Percentiles rank a stretch among this genome's conserved stretches.
phyloP scores from a whole-genome alignment of 1,140 invertebrate genomes.

The Rhynchophorus ferrugineus region DNA sequence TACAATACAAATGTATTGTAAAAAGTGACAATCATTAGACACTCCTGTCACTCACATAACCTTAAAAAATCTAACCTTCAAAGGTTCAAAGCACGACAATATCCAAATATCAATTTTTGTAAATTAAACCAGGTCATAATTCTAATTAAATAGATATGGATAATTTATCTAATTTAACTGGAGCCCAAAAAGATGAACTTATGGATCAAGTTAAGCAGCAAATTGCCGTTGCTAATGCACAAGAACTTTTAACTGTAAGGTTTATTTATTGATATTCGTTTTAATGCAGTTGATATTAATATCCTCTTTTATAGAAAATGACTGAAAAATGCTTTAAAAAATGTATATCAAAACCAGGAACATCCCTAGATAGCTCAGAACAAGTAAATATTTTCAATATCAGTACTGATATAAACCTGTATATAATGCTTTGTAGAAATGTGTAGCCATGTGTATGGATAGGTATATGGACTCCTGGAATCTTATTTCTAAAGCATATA shows the following conservation, averaged over 20 bases:
- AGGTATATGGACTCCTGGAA: constrained; percentile 95
- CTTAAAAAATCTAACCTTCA: not conserved
- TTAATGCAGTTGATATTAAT: not conserved
- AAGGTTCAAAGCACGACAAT: not conserved
- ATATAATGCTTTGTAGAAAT: constrained; percentile 64
- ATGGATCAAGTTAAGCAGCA: constrained; percentile 96
- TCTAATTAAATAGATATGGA: constrained; percentile 15
- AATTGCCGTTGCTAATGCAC: constrained; percentile 88
- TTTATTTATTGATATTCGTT: constrained; percentile 22
- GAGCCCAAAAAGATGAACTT: constrained; percentile 76
- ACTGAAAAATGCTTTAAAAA: constrained; percentile 96
- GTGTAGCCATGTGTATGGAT: constrained; percentile 96
- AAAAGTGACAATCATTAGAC: not conserved
- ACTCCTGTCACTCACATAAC: not conserved
- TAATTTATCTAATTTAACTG: constrained; percentile 41
- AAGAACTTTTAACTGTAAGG: constrained; percentile 80
- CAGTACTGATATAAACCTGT: not conserved
- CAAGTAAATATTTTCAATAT: constrained; percentile 52
- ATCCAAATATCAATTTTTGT: not conserved
- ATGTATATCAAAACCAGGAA: constrained; percentile 87
- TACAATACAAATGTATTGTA: too few relatives aligned
- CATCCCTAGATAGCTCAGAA: constrained; percentile 81
- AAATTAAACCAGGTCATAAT: too few relatives aligned
- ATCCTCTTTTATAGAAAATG: constrained; percentile 71
- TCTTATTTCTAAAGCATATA: constrained; percentile 79